Conservation (phyloP, 1,140 invertebrate species). For the Drosophila lini region DNA sequence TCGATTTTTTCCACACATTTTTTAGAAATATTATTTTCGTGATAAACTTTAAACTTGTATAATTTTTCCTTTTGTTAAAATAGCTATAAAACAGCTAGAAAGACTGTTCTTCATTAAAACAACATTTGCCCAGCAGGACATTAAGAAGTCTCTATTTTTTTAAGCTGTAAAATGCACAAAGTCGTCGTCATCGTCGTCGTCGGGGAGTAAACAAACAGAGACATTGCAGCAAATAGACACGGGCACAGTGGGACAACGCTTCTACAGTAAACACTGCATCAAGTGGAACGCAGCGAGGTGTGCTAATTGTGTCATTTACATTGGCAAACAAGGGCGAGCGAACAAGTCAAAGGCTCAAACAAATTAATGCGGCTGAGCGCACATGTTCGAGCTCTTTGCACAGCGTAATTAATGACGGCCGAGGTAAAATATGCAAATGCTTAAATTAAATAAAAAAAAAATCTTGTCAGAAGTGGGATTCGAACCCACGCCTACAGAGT, state of each 20-base stretch:
- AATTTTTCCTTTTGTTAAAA: background rate
- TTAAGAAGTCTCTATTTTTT: constrained; percentile 56
- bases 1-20: too few species aligned
- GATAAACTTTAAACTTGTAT: too few species aligned
- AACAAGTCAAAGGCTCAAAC: constrained; percentile 35
- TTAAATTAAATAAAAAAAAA: constrained; percentile 2
- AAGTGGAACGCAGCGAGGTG: constrained; percentile 40
- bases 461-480: constrained; percentile 93
- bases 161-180: constrained; percentile 47
- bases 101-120: background rate
- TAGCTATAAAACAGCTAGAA: background rate
- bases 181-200: background rate
- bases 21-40: too few species aligned
- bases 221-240: constrained; percentile 12
- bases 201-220: constrained; percentile 10
- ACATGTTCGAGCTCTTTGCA: constrained; percentile 29
- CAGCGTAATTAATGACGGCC: constrained; percentile 36
- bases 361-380: constrained; percentile 32
- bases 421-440: constrained; percentile 7
- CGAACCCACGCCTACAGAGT: constrained; percentile 90
- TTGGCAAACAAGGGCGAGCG: constrained; percentile 49
- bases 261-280: constrained; percentile 56
- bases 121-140: constrained; percentile 30
- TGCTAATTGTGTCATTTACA: constrained; percentile 62
- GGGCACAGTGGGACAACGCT: constrained; percentile 18